These are phyloP conservation scores for Pocillopora grandis DNA, from an alignment of 92 coral and sea anemone genomes.

Conservation along the genomic window DNA sequence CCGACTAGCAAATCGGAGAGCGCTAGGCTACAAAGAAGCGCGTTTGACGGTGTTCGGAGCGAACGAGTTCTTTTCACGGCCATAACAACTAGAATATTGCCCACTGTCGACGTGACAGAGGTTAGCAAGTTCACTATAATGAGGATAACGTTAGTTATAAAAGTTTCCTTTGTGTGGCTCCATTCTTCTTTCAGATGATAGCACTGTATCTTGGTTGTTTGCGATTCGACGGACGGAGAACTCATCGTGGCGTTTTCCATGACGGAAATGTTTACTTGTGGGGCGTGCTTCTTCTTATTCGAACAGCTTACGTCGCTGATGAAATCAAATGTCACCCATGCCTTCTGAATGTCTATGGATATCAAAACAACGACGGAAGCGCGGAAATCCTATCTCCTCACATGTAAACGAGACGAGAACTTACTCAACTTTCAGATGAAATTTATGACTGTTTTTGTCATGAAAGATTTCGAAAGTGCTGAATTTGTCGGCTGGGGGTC, in stretches of 20 bases:
- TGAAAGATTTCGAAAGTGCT: not conserved
- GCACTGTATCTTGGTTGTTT: constrained; percentile 4
- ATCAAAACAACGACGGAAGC: not conserved
- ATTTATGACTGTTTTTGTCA: not conserved
- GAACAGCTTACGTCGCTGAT: not conserved
- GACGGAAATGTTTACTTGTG: not conserved
- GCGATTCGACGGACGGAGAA: not conserved
- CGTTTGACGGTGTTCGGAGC: constrained; percentile 33
- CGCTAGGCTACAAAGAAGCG: constrained; percentile 43
- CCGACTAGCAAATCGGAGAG: constrained; percentile 41
- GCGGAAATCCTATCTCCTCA: not conserved
- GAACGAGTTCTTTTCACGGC: constrained; percentile 30
- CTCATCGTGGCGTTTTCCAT: constrained; percentile 6
- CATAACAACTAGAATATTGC: constrained; percentile 22
- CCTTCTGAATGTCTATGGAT: not conserved
- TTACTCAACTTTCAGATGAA: constrained; percentile 1
- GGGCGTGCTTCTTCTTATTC: not conserved
- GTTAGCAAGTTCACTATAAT: constrained; percentile 19
- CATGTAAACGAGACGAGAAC: not conserved
- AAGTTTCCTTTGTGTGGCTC: not conserved
- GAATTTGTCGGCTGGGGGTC: not conserved
- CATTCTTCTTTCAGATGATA: constrained; percentile 27
- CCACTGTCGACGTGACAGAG: constrained; percentile 22
- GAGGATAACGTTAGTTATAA: constrained; percentile 13
- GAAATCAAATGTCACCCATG: not conserved